Evolutionary conservation across 2,797 vertebrate species (phyloP), one percentile per base, ranked within the genome.

Genomic region (Ptychobarbus kaznakovi): DNA sequence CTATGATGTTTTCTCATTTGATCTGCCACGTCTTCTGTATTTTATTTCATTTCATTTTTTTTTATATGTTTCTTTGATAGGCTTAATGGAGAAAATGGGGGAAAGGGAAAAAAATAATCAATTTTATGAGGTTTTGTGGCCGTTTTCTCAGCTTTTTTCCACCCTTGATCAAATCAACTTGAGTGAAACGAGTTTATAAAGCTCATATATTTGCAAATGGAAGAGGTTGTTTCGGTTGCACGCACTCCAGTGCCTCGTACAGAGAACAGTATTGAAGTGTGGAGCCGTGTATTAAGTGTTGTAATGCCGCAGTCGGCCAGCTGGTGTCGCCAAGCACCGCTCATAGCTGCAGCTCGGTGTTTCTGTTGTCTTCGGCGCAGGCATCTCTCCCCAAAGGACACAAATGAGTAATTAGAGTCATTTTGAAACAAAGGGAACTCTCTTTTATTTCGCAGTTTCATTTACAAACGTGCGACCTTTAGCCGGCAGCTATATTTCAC

Each of bases 341-440:
- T 2, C 25, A 1, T 40, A 80, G 13, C 10, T 1, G 15, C 42
- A 3, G 68, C 20, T 28, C 20, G 20, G 12, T 38, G 46, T 49
- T 49, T 40, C 32, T 20, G 9, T 44, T 40, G 68, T 28, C 13
- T 13, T 66, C 72, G 10, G 4, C 8, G 20, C 79, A 81, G 80
- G 49, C 61, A 2, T 58, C 32, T 35, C 38, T 42, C 42, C 53
- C 10, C n/a, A 32, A 44, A 32, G 18, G 65, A 56, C 82, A 78
- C 82, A 78, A 8, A 85, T 80, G 25, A 85, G 20, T 80, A 76
- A 40, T 16, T 68, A n/a, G 25, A 10, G 66, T 85, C 53, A 75
- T 81, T 75, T 68, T 76, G 69, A 82, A 86, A 81, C 61, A 82
- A 68, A 86, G 58, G 58, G 49, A 86, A 66, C 56, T 86, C 70